phyloP scores from a whole-genome alignment of 2,888 invertebrate genomes.

The Strigamia transsilvanica region DNA sequence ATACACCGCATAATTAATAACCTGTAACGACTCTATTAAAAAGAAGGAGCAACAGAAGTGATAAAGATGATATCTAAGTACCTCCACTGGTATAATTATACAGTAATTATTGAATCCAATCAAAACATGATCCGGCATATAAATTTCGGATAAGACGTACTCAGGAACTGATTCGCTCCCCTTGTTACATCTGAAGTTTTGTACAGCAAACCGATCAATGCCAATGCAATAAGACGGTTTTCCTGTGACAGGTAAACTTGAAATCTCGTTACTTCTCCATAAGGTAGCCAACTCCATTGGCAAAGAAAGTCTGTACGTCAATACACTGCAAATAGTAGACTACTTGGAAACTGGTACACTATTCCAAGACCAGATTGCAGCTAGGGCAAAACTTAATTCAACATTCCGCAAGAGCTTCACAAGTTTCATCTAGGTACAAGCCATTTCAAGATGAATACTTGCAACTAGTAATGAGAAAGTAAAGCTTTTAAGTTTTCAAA shows the following conservation, averaged over 20 bases:
- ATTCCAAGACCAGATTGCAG: conserved; percentile 14
- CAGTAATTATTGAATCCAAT: background rate
- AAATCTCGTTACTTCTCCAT: conserved; percentile 29
- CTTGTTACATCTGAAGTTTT: background rate
- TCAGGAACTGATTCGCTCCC: background rate
- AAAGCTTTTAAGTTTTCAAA: conserved; percentile 49
- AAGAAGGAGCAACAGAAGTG: no score
- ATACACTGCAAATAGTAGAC: conserved; percentile 24
- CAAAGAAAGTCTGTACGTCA: background rate
- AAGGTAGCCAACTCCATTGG: conserved; percentile 23
- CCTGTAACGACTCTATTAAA: no score
- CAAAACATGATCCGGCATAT: background rate
- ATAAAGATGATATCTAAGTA: no score
- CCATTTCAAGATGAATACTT: conserved; percentile 36
- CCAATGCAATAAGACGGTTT: conserved; percentile 39
- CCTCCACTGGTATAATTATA: no score
- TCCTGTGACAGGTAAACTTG: conserved; percentile 29
- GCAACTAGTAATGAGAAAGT: conserved; percentile 45
- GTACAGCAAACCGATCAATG: conserved; percentile 29
- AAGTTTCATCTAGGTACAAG: background rate
- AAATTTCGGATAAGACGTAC: background rate
- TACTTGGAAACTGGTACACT: background rate
- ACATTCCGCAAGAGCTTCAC: conserved; percentile 42
- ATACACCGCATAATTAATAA: no score
- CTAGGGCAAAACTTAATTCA: conserved; percentile 37